Percentiles rank a stretch among this genome's conserved stretches.
These are phyloP conservation scores for Chaetops frenatus DNA, from an alignment of 2,113 vertebrate genomes.

Conservation along the genomic window DNA sequence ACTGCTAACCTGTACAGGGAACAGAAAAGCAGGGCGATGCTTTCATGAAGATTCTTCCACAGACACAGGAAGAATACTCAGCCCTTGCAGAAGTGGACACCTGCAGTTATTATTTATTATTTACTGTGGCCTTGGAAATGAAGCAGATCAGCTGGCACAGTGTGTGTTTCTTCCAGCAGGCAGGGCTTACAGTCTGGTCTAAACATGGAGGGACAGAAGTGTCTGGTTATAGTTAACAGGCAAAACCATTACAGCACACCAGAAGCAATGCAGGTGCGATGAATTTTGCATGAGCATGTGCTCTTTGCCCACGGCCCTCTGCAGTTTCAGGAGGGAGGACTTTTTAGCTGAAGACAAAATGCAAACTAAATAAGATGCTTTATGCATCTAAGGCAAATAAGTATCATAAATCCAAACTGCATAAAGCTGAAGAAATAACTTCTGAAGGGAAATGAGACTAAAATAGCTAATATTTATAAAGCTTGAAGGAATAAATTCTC, in stretches of 20 bases:
- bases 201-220: not conserved
- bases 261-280: not conserved
- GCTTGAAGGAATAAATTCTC: not conserved
- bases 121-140: not conserved
- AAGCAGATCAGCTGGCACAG: not conserved
- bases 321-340: not conserved
- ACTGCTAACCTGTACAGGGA: not conserved
- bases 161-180: not conserved
- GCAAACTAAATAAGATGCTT: not conserved
- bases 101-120: not conserved
- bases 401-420: not conserved
- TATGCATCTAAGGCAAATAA: not conserved
- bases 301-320: not conserved
- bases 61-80: not conserved
- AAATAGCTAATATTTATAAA: not conserved
- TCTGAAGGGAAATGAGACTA: not conserved
- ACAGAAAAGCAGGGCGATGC: not conserved
- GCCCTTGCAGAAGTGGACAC: not conserved
- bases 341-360: not conserved
- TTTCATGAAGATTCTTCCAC: not conserved
- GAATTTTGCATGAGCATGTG: not conserved
- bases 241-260: not conserved
- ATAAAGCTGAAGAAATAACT: not conserved
- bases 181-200: not conserved
- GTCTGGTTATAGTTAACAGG: not conserved